Evolutionary conservation across 1,140 invertebrate genomes (phyloP).

Genomic region (Doryteuthis pealeii): DNA sequence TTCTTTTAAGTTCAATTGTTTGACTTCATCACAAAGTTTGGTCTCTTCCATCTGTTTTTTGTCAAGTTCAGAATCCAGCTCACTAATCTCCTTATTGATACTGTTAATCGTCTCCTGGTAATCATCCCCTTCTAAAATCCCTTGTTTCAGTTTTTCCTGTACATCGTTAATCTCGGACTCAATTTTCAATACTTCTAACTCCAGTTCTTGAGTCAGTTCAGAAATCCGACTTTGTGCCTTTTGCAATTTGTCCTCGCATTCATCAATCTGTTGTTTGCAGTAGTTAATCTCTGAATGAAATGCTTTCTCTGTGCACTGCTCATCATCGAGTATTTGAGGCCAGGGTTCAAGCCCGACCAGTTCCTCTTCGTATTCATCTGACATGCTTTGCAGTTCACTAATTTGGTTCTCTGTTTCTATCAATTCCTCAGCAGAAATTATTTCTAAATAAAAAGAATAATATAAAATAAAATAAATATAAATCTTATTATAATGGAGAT

Average conservation of each 20-base stretch:
- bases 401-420: not conserved
- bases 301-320: constrained; percentile 58
- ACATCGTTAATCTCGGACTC: constrained; percentile 37
- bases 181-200: constrained; percentile 60
- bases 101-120: constrained; percentile 24
- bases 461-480: not conserved
- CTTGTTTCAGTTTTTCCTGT: constrained; percentile 67
- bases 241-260: constrained; percentile 81
- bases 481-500: too few relatives aligned
- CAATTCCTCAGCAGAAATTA: not conserved
- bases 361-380: not conserved
- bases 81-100: constrained; percentile 77
- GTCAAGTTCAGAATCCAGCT: constrained; percentile 66
- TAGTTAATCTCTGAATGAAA: constrained; percentile 85
- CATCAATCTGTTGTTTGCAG: constrained; percentile 83
- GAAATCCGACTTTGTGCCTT: constrained; percentile 79
- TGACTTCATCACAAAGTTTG: constrained; percentile 82
- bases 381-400: not conserved
- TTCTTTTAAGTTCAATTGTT: constrained; percentile 79
- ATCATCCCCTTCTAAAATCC: constrained; percentile 25
- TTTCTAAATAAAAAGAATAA: not conserved
- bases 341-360: not conserved
- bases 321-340: not conserved
- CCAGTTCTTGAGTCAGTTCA: constrained; percentile 70
- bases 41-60: constrained; percentile 63